Evolutionary conservation across 1,140 invertebrate species (phyloP), one percentile per base, ranked within the genome.

Genomic region (Acyrthosiphon pisum): DNA sequence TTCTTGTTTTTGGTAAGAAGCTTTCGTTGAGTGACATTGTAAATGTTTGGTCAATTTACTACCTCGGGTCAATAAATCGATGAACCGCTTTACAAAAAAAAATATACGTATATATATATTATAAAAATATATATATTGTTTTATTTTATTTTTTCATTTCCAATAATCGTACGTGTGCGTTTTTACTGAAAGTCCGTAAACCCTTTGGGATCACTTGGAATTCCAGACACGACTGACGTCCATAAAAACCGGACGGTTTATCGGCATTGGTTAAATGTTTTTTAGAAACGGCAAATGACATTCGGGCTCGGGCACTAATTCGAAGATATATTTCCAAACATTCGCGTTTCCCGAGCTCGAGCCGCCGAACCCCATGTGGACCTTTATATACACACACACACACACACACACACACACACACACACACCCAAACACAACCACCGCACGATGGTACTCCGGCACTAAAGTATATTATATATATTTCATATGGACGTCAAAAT

Each of bases 231-330:
- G 48, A 56, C 50, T 23, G 6, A 56, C 44, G 46, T 88, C 48
- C 88, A 56, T 89, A 89, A 89, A 89, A 89, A 37, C 48, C 35
- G 50, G 35, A 89, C 48, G 88, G 48, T 89, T 89, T 89, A 89
- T 89, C 88, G 35, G 8, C 35, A 56, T 56, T 11, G 22, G 48
- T 89, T 89, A 89, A 89, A 89, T 89, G 88, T 89, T 89, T 89
- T 89, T 56, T 89, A 89, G 48, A 89, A 89, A 89, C 48, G 35
- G 88, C 50, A 37, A 89, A 89, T 56, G n/a, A 89, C 88, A 56
- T 89, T 86, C 35, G 22, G 48, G 14, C 18, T 41, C 35, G 88
- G 37, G 35, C 20, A 37, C 44, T 89, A 89, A 89, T 89, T 56
- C 23, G 88, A 89, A 89, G 48, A 89, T 89, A 89, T 26, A 35